Evolutionary conservation across 1,140 invertebrate species (phyloP).

Genomic region (Gryllus bimaculatus): DNA sequence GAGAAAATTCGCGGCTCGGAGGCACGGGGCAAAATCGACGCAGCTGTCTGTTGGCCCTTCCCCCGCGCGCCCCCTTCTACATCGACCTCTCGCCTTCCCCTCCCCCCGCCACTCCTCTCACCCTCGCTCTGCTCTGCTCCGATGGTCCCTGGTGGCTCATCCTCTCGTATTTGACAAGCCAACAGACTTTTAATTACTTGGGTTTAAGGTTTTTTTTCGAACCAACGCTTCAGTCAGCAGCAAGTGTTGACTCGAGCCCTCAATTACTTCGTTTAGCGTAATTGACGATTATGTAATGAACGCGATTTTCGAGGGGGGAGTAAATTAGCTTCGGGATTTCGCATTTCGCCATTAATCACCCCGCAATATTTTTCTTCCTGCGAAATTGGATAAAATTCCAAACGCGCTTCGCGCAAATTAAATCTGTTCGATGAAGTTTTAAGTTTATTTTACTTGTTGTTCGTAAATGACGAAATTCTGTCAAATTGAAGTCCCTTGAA

Average conservation of each 20-base stretch:
- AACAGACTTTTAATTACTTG: background rate
- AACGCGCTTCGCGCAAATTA: background rate
- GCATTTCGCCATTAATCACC: background rate
- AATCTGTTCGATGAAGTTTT: background rate
- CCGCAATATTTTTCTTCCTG: background rate
- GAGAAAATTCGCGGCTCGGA: too few relatives aligned
- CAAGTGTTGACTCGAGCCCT: background rate
- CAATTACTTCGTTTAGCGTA: slow-evolving; percentile 4
- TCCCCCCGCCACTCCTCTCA: background rate
- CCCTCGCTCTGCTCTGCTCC: too few relatives aligned
- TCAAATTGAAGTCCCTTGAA: background rate
- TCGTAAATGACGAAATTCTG: background rate
- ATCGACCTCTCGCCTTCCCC: background rate
- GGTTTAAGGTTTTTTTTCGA: background rate
- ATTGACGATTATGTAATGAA: background rate
- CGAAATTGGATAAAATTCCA: background rate
- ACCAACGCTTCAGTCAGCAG: background rate
- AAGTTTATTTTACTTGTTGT: background rate
- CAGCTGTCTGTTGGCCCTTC: too few relatives aligned
- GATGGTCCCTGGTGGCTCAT: background rate
- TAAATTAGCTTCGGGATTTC: background rate
- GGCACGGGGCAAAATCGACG: too few relatives aligned
- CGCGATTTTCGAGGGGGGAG: background rate
- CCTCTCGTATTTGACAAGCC: background rate
- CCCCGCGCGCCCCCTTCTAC: background rate